Conservation (phyloP, 2,797 vertebrate genomes). For the Lophura swinhoii region DNA sequence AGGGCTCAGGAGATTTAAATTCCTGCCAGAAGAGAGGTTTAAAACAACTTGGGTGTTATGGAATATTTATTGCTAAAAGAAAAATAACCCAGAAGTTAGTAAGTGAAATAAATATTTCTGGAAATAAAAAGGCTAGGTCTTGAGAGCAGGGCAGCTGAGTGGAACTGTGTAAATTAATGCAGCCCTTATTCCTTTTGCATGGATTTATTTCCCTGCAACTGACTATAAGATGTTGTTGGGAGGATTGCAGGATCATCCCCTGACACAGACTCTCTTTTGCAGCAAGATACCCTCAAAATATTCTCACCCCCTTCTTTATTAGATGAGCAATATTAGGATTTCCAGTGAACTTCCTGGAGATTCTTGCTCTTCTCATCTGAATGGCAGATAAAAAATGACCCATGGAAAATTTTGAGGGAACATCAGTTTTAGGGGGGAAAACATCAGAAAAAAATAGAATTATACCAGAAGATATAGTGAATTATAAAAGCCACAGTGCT, state of each 20-base stretch:
- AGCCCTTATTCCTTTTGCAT: background rate
- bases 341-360: background rate
- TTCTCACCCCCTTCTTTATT: background rate
- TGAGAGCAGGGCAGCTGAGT: background rate
- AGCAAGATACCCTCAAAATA: background rate
- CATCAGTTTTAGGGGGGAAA: background rate
- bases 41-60: background rate
- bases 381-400: background rate
- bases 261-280: background rate
- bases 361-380: background rate
- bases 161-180: background rate
- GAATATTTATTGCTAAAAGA: slow-evolving; percentile 19
- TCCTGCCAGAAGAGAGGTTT: slow-evolving; percentile 12
- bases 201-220: background rate
- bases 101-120: slow-evolving; percentile 5
- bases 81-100: background rate
- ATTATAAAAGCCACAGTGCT: background rate
- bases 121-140: background rate
- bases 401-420: background rate
- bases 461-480: background rate
- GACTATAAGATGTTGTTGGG: background rate
- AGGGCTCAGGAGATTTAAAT: background rate
- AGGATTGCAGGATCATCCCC: background rate
- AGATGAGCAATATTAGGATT: background rate
- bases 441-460: background rate